Evolutionary conservation across 2,888 invertebrate genomes (phyloP).

Genomic region (Neoaliturus tenellus): DNA sequence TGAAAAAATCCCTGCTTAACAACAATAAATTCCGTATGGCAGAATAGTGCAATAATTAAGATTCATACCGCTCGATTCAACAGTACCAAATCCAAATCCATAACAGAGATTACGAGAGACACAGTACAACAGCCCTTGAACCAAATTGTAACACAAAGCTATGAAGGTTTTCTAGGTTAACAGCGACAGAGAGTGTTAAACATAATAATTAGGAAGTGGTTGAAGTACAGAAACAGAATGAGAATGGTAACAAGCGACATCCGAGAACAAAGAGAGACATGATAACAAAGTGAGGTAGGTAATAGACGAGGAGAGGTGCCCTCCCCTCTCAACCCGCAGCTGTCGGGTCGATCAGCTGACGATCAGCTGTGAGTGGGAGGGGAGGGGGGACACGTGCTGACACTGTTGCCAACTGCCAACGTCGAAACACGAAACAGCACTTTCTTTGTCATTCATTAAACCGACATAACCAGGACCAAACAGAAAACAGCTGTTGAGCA

Average conservation of each 20-base stretch:
- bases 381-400: constrained; percentile 1
- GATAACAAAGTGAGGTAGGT: not conserved
- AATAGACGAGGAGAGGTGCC: not conserved
- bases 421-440: not conserved
- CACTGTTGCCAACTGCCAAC: not conserved
- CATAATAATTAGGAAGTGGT: not conserved
- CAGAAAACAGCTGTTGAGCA: not conserved
- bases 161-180: too few relatives aligned
- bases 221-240: not conserved
- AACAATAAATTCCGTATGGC: too few relatives aligned
- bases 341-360: constrained; percentile 45
- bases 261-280: not conserved
- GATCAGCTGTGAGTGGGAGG: constrained; percentile 17
- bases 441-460: not conserved
- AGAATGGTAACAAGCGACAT: not conserved
- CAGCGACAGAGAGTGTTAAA: too few relatives aligned
- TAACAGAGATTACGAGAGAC: too few relatives aligned
- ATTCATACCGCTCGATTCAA: too few relatives aligned
- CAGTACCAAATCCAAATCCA: too few relatives aligned
- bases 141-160: too few relatives aligned
- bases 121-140: too few relatives aligned
- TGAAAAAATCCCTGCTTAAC: too few relatives aligned
- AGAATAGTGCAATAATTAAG: too few relatives aligned
- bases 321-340: constrained; percentile 13
- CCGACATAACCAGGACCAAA: not conserved